Evolutionary conservation across 2,888 invertebrate genomes (phyloP).

Genomic region (Hydroisotoma schaefferi): DNA sequence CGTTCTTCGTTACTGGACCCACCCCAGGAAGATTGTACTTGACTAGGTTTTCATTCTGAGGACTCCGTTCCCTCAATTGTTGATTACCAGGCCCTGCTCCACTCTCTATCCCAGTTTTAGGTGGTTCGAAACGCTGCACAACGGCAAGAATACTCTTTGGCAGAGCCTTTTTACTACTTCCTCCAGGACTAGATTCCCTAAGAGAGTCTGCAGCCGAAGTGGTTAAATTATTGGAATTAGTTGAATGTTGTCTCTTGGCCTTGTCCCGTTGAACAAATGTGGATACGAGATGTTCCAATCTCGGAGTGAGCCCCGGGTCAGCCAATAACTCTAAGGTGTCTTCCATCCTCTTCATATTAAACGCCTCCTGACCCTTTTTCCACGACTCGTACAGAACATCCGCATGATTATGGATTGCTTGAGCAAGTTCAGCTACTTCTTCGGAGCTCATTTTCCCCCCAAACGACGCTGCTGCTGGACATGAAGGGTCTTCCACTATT

Average conservation of each 20-base stretch:
- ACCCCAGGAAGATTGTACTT: constrained; percentile 22
- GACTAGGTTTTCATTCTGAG: constrained; percentile 18
- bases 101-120: constrained; percentile 6
- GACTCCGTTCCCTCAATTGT: constrained; percentile 12
- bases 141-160: constrained; percentile 48
- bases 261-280: constrained; percentile 47
- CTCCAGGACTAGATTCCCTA: constrained; percentile 27
- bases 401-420: constrained; percentile 49
- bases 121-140: constrained; percentile 47
- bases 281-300: constrained; percentile 46
- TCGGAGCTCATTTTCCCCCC: constrained; percentile 42
- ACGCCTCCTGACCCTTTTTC: constrained; percentile 43
- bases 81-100: background rate
- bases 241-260: constrained; percentile 42
- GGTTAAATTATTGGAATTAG: constrained; percentile 14
- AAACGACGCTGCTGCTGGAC: background rate
- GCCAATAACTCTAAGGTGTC: constrained; percentile 46
- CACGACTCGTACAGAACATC: constrained; percentile 48
- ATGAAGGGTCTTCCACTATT: background rate
- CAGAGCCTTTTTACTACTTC: constrained; percentile 39
- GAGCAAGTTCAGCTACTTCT: constrained; percentile 49
- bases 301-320: constrained; percentile 42
- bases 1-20: constrained; percentile 40
- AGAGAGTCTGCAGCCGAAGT: constrained; percentile 15
- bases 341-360: constrained; percentile 44